Base-by-base conservation (phyloP, 2,113 vertebrate species). In the Sinocyclocheilus anophthalmus region DNA sequence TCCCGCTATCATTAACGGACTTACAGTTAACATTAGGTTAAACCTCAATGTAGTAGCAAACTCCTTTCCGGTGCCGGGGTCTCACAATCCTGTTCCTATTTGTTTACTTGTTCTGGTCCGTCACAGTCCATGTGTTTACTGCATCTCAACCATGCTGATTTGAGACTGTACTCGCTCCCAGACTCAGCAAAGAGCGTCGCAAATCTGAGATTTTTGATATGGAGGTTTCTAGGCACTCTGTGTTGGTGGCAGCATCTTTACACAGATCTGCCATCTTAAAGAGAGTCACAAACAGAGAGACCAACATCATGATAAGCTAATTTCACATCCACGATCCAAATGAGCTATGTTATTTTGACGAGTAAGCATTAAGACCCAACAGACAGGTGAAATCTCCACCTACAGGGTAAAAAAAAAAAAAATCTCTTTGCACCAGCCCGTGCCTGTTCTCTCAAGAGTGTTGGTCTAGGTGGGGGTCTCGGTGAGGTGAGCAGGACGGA, bases 121-220 rank as follows among this genome's bases (percentile, higher is more conserved):
- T 81, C 14, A 59, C 48, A 24, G n/a, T 45, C 77, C 48, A n/a
- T 73, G 20, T 53, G 24, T 61, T 20, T 5, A 39, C 65, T 65
- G 13, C 50, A 22, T 14, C 94, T 87, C 86, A 99, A 99, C 98
- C 97, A 96, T 97, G 94, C 97, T 99, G 75, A 98, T 96, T 90
- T 98, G 97, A 14, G 97, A 96, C 94, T 99, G 97, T 83, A 99
- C 81, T 99, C 97, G 0, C 98, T 98, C 93, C 97, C 93, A 99
- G 92, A 84, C 96, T 94, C 92, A 99, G 98, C 91, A 97, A 12
- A 0, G 95, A 96, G 89, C 97, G 96, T 53, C 96, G 94, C 1
- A 98, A 95, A 94, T 99, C 97, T 0, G 87, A 93, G 88, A 98
- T 94, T 93, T 98, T 96, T 3, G 96, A 96, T 93, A 96, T 99